Base-by-base conservation (phyloP, 2,888 invertebrate species). In the Limnephilus rhombicus region DNA sequence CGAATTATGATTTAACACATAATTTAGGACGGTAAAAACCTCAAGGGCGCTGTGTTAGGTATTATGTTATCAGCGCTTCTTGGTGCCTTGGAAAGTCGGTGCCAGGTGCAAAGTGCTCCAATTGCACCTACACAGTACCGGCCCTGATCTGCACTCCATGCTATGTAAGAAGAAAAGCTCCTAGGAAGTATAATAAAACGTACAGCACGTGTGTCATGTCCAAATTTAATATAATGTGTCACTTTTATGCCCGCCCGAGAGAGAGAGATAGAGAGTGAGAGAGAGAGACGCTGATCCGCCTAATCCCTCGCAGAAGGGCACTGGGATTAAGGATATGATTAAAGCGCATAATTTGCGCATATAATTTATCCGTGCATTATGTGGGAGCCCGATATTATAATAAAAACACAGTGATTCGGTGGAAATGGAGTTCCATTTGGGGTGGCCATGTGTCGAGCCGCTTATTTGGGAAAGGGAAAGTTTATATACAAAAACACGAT, bases 281-380 rank as follows among this genome's bases (percentile, higher is more conserved):
- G 15, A 68, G 53, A 68, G 68, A 31, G n/a, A 34, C 49, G 18
- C 7, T 49, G 45, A 31, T 41, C 68, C 18, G 9, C 80, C 88
- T 80, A 80, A 88, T 68, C 88, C 68, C 12, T n/a, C 13, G 37
- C 88, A 88, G 68, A 80, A 88, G 86, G 80, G 68, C 29, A 29
- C 88, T 15, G 24, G 88, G 88, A 88, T 88, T 68, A 53, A 18
- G 88, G n/a, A 88, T 88, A 88, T 88, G 88, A 88, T 88, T 80
- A 88, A 88, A 88, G 53, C 88, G 88, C 88, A 88, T 88, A 88
- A 88, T 88, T 88, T 88, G 88, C 88, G 37, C 88, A 88, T 80
- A 88, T 88, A 88, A 88, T 88, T 88, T 88, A 88, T 88, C 88
- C 88, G 37, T 88, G 88, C 68, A 88, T 88, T 88, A 88, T 88